Conservation (phyloP, 1,140 invertebrate genomes). For the Drosophila lacteicornis region DNA sequence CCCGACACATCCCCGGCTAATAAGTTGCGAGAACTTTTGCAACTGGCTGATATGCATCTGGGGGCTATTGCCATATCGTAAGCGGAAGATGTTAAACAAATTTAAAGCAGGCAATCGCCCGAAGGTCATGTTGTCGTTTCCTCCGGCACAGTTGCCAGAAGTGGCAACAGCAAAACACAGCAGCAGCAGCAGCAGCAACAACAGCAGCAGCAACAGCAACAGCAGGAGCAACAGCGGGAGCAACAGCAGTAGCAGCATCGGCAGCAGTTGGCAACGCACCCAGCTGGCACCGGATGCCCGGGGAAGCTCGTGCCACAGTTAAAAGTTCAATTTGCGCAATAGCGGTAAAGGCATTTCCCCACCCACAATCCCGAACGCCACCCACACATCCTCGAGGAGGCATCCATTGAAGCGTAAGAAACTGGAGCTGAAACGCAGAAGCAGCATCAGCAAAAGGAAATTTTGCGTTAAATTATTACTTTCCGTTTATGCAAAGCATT, state of each 20-base stretch:
- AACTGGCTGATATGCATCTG: conserved; percentile 54
- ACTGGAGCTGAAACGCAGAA: conserved; percentile 58
- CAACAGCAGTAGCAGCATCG: conserved; percentile 30
- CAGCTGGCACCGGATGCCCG: conserved; percentile 78
- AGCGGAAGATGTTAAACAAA: conserved; percentile 79
- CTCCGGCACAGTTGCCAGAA: conserved; percentile 41
- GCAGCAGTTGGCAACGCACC: conserved; percentile 55
- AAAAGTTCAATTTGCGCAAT: conserved; percentile 82
- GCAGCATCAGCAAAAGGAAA: conserved; percentile 77
- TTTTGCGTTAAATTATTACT: conserved; percentile 85
- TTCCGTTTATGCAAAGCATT: conserved; percentile 84
- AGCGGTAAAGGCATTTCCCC: conserved; percentile 63
- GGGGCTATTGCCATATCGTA: conserved; percentile 70
- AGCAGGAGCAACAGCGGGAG: conserved; percentile 25
- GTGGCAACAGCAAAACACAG: conserved; percentile 19
- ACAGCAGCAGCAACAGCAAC: conserved; percentile 1
- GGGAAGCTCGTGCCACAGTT: conserved; percentile 79
- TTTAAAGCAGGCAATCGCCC: conserved; percentile 69
- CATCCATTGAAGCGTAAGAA: conserved; percentile 78
- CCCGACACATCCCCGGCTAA: conserved; percentile 43
- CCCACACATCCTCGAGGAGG: conserved; percentile 24
- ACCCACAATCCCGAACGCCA: conserved; percentile 18
- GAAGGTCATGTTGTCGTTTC: conserved; percentile 79
- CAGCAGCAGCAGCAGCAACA: conserved; percentile 17
- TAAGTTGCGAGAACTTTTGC: conserved; percentile 51